These are phyloP conservation scores for Campylorhamphus procurvoides DNA, from an alignment of 2,113 vertebrate genomes.

Conservation along the genomic window DNA sequence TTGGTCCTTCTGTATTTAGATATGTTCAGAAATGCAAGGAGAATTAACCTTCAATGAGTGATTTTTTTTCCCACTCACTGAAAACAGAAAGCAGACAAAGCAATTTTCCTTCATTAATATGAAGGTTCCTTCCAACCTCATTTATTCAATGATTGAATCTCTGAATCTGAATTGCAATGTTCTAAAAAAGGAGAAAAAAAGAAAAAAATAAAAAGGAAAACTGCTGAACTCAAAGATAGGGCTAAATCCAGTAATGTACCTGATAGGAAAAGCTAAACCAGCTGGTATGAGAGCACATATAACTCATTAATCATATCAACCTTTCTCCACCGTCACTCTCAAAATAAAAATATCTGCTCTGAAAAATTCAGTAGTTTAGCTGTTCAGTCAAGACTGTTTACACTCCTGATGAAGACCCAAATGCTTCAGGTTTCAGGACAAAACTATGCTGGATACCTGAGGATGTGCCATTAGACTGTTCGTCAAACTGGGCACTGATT, in stretches of 20 bases:
- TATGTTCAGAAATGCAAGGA: background rate
- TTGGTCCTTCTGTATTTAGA: background rate
- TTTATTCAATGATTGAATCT: background rate
- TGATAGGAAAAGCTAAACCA: background rate
- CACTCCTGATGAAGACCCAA: background rate
- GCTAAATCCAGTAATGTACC: background rate
- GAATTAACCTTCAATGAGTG: background rate
- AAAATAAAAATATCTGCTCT: background rate
- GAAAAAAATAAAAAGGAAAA: too few relatives aligned
- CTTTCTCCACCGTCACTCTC: background rate
- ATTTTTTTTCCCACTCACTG: background rate
- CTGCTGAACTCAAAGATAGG: background rate
- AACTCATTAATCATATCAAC: background rate
- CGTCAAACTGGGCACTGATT: background rate
- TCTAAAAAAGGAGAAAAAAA: background rate
- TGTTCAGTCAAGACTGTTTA: background rate
- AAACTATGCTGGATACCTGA: background rate
- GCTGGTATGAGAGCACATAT: background rate
- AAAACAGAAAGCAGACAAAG: background rate
- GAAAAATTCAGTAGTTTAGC: background rate
- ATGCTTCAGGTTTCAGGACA: background rate
- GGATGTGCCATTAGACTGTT: background rate
- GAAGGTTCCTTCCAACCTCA: background rate
- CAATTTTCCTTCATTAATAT: background rate
- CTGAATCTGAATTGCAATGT: background rate